phyloP scores from a whole-genome alignment of 2,797 vertebrate species.

The Trachurus trachurus region DNA sequence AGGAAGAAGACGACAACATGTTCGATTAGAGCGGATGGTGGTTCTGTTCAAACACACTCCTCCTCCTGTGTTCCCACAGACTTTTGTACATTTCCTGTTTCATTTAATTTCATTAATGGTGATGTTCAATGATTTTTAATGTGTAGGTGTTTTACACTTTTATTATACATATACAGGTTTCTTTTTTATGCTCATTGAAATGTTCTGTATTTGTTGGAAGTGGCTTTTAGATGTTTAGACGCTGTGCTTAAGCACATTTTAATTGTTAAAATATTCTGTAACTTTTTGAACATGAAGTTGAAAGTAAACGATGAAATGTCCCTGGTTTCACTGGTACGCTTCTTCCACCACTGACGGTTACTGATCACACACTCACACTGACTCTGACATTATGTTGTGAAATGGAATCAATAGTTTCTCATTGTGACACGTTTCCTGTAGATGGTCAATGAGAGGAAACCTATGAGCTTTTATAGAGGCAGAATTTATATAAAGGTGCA shows the following conservation, averaged over 20 bases:
- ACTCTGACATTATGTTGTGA: too few relatives aligned
- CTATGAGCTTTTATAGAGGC: too few relatives aligned
- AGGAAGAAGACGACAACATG: slow-evolving; percentile 91
- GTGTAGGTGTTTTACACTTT: slow-evolving; percentile 99
- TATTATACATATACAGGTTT: slow-evolving; percentile 95
- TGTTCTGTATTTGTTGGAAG: slow-evolving; percentile 93
- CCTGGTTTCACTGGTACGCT: slow-evolving; percentile 15
- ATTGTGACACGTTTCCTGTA: neutral
- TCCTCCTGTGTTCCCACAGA: slow-evolving; percentile 74
- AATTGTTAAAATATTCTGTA: slow-evolving; percentile 94
- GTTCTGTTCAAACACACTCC: slow-evolving; percentile 55
- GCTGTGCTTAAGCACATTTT: slow-evolving; percentile 96
- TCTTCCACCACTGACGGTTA: slow-evolving; percentile 20
- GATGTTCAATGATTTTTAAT: slow-evolving; percentile 97
- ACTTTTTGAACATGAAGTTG: slow-evolving; percentile 98
- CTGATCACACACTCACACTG: too few relatives aligned
- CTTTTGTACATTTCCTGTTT: slow-evolving; percentile 99
- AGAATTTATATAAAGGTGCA: too few relatives aligned
- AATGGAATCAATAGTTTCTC: neutral
- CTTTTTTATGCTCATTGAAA: slow-evolving; percentile 98
- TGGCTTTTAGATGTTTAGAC: slow-evolving; percentile 97
- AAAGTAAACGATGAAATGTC: slow-evolving; percentile 94
- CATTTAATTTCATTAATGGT: slow-evolving; percentile 94
- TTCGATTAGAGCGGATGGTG: slow-evolving; percentile 88
- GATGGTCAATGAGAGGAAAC: neutral